Evolutionary conservation across 2,113 vertebrate genomes (phyloP).

Genomic region (Ptychochromis oligacanthus): DNA sequence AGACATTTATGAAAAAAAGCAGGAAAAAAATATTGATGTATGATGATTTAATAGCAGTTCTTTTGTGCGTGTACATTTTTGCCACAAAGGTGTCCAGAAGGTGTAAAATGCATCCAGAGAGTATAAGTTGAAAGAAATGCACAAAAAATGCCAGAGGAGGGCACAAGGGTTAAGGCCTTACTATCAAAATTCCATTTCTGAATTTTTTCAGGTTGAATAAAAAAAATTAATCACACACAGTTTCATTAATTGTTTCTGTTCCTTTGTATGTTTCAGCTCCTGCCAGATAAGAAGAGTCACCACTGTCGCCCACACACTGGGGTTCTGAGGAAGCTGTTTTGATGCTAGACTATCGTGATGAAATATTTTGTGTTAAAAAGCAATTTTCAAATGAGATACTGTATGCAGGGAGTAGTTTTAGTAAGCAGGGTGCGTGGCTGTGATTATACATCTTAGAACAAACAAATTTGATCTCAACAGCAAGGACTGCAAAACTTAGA

Average conservation of each 20-base stretch:
- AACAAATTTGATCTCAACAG: not conserved
- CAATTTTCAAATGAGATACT: constrained; percentile 16
- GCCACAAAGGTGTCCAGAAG: no score
- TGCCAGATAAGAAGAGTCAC: constrained; percentile 60
- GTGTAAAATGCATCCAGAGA: no score
- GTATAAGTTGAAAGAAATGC: no score
- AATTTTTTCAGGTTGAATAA: not conserved
- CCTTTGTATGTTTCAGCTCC: constrained; percentile 61
- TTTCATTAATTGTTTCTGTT: not conserved
- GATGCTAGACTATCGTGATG: not conserved
- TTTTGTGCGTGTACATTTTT: no score
- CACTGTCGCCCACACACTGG: not conserved
- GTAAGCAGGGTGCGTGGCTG: not conserved
- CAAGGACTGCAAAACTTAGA: not conserved
- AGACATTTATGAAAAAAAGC: no score
- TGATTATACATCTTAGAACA: not conserved
- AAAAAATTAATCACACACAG: not conserved
- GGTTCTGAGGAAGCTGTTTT: constrained; percentile 15
- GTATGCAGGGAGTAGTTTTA: not conserved
- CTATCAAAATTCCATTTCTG: no score
- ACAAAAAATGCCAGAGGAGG: no score
- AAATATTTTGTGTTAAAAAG: not conserved
- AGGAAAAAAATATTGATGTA: no score
- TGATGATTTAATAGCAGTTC: no score
- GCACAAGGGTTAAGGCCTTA: no score